Conservation (phyloP, 37 sponge, comb jelly and placozoan genomes). For the Crambe crambe region DNA sequence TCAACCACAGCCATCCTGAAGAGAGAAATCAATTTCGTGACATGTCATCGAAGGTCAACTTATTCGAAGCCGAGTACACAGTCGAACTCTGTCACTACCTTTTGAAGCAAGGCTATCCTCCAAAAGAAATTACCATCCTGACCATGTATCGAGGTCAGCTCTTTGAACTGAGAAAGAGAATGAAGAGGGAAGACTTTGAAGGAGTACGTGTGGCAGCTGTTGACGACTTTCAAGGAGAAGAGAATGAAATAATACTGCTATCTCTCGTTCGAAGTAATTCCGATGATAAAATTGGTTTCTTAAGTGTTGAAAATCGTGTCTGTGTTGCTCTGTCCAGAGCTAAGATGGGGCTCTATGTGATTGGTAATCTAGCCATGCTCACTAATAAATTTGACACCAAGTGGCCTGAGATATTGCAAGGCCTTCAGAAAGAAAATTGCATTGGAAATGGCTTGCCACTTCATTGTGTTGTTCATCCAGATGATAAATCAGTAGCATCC, state of each 20-base stretch:
- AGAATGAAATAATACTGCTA: slow-evolving; percentile 84
- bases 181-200: slow-evolving; percentile 42
- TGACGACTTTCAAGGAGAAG: slow-evolving; percentile 96
- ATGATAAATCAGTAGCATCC: slow-evolving; percentile 3
- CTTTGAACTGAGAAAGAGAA: slow-evolving; percentile 57
- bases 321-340: slow-evolving; percentile 96
- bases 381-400: slow-evolving; percentile 36
- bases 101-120: slow-evolving; percentile 71
- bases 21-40: slow-evolving; percentile 36
- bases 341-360: slow-evolving; percentile 77
- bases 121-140: slow-evolving; percentile 77
- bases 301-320: slow-evolving; percentile 70
- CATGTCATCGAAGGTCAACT: slow-evolving; percentile 54
- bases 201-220: slow-evolving; percentile 85
- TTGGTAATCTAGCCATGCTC: slow-evolving; percentile 81
- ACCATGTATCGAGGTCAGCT: slow-evolving; percentile 92
- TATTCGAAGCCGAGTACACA: slow-evolving; percentile 73
- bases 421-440: slow-evolving; percentile 36
- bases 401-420: slow-evolving; percentile 70
- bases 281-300: slow-evolving; percentile 78
- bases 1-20: slow-evolving; percentile 60
- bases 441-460: slow-evolving; percentile 67
- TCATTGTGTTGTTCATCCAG: slow-evolving; percentile 75
- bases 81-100: slow-evolving; percentile 74
- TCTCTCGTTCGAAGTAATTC: slow-evolving; percentile 86